Evolutionary conservation across 2,113 vertebrate species (phyloP).

Genomic region (Taxidea taxus): DNA sequence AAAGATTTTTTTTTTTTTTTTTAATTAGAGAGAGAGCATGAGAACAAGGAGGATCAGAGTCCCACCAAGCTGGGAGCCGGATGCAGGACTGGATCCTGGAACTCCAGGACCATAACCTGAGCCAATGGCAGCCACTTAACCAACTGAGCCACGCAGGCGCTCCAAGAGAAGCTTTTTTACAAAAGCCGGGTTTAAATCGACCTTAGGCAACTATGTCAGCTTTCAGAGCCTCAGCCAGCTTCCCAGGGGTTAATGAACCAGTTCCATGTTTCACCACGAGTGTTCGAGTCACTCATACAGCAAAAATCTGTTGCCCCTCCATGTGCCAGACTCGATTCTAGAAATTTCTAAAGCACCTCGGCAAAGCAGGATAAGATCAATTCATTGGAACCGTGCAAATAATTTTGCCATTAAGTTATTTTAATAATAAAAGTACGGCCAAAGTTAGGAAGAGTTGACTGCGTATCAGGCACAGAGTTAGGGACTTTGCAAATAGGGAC

Average conservation of each 20-base stretch:
- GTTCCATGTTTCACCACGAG: fast-evolving
- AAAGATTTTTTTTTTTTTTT: too few relatives aligned
- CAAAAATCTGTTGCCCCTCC: neutral
- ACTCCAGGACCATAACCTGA: too few relatives aligned
- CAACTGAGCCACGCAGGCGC: too few relatives aligned
- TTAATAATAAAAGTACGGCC: neutral
- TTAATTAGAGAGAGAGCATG: too few relatives aligned
- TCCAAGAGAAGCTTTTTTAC: too few relatives aligned
- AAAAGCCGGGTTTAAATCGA: neutral
- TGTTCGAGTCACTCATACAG: too few relatives aligned
- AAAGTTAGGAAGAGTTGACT: neutral
- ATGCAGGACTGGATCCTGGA: too few relatives aligned
- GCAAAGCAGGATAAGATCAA: neutral
- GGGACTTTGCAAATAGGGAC: neutral
- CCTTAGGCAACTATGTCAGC: neutral
- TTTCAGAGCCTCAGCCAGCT: neutral
- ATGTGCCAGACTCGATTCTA: neutral
- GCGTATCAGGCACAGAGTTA: neutral
- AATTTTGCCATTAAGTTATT: neutral
- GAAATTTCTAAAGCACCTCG: neutral
- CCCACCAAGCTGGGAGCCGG: too few relatives aligned
- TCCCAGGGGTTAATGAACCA: neutral
- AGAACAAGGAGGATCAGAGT: too few relatives aligned
- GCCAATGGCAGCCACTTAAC: too few relatives aligned
- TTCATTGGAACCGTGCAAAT: neutral